phyloP scores from a whole-genome alignment of 1,140 invertebrate species.

The Calliphora vicina region DNA sequence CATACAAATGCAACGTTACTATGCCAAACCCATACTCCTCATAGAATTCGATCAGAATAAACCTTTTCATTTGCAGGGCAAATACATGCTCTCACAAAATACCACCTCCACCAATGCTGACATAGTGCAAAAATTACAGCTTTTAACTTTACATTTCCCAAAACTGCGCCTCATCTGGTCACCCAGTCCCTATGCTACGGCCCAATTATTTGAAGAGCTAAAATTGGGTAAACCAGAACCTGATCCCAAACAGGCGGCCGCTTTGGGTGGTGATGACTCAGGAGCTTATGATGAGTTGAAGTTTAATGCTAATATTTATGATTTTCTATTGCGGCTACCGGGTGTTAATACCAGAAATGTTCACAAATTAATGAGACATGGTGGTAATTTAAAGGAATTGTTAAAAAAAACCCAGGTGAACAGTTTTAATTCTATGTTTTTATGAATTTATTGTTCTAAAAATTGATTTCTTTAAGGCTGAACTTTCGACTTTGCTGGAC shows the following conservation, averaged over 20 bases:
- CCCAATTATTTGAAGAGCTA: conserved; percentile 92
- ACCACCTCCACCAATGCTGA: conserved; percentile 74
- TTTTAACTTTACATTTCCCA: conserved; percentile 96
- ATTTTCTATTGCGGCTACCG: conserved; percentile 90
- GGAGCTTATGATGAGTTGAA: conserved; percentile 69
- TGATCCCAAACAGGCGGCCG: conserved; percentile 72
- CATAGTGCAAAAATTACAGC: conserved; percentile 82
- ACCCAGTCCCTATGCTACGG: conserved; percentile 91
- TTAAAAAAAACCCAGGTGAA: conserved; percentile 64
- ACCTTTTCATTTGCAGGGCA: conserved; percentile 86
- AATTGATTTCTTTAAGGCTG: conserved; percentile 64
- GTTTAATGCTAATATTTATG: conserved; percentile 80
- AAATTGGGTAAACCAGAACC: conserved; percentile 84
- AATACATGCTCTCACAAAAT: conserved; percentile 76
- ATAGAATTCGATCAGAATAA: conserved; percentile 97
- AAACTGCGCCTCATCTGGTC: conserved; percentile 93
- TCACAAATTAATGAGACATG: conserved; percentile 78
- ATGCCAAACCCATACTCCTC: conserved; percentile 88
- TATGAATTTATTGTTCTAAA: too few species aligned
- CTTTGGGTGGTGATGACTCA: conserved; percentile 71
- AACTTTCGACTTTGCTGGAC: conserved; percentile 73
- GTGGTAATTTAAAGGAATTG: conserved; percentile 76
- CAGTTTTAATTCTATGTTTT: neutral
- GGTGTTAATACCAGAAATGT: conserved; percentile 91
- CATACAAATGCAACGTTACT: conserved; percentile 87